Evolutionary conservation across 2,888 invertebrate species (phyloP).

Genomic region (Aphidoletes aphidimyza): DNA sequence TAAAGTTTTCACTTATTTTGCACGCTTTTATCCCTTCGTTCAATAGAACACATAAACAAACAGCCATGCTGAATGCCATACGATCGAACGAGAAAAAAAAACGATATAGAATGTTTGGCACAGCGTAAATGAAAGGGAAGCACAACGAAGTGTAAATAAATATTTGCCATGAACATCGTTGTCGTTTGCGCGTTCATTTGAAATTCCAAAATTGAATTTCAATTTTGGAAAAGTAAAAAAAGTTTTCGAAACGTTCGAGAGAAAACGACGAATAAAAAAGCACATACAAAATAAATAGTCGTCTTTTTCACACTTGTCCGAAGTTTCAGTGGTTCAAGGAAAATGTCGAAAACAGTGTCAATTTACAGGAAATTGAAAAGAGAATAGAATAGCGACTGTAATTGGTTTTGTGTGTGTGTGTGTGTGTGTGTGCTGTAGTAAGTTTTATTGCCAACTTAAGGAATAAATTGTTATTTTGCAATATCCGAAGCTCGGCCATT

Average conservation of each 20-base stretch:
- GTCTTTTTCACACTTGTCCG: slow-evolving; percentile 37
- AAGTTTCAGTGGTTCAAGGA: neutral
- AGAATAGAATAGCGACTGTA: neutral
- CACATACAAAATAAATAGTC: neutral
- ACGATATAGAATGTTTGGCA: neutral
- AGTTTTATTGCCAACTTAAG: neutral
- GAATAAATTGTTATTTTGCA: neutral
- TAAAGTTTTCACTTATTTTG: slow-evolving; percentile 5
- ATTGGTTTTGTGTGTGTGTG: neutral
- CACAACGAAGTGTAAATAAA: neutral
- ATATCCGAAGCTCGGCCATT: neutral
- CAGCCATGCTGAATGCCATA: neutral
- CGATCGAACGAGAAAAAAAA: neutral
- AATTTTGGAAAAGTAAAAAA: neutral
- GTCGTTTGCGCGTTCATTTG: neutral
- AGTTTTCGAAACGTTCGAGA: neutral
- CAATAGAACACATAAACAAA: slow-evolving; percentile 14
- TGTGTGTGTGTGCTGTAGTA: too few relatives aligned
- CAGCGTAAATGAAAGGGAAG: neutral
- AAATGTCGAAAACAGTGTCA: slow-evolving; percentile 33
- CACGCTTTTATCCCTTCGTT: slow-evolving; percentile 3
- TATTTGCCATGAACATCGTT: neutral
- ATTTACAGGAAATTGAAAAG: slow-evolving; percentile 32
- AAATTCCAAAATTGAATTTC: slow-evolving; percentile 18
- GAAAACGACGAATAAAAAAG: neutral